These are phyloP conservation scores for Electrophaes corylata DNA, from an alignment of 2,888 invertebrate genomes.

Conservation along the genomic window DNA sequence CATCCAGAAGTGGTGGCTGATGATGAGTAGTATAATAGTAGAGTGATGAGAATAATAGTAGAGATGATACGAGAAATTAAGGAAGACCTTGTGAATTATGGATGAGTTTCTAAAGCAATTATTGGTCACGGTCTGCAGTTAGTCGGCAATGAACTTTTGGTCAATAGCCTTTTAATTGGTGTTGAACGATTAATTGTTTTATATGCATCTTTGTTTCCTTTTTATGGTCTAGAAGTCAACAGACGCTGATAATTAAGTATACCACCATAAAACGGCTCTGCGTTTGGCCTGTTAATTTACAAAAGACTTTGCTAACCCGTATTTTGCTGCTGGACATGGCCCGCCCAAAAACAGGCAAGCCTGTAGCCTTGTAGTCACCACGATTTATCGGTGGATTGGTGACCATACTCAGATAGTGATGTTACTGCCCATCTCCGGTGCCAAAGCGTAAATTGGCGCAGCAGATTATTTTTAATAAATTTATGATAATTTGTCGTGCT, in stretches of 20 bases:
- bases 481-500: no score
- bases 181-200: constrained; percentile 6
- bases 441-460: no score
- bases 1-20: no score
- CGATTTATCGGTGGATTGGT: no score
- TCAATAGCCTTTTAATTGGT: constrained; percentile 27
- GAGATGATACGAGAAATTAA: not conserved
- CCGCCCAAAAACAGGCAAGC: no score
- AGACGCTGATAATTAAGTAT: not conserved
- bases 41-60: not conserved
- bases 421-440: no score
- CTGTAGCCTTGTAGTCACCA: no score
- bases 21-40: not conserved
- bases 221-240: not conserved
- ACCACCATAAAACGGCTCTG: not conserved
- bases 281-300: no score
- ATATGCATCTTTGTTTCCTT: constrained; percentile 9
- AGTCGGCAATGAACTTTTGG: constrained; percentile 29
- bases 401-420: no score
- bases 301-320: no score
- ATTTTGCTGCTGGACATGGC: not conserved
- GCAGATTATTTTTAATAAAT: no score
- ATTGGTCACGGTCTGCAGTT: constrained; percentile 23
- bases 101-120: constrained; percentile 20
- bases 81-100: constrained; percentile 16